phyloP scores from a whole-genome alignment of 2,888 invertebrate species.

The Trichopoda pennipes region DNA sequence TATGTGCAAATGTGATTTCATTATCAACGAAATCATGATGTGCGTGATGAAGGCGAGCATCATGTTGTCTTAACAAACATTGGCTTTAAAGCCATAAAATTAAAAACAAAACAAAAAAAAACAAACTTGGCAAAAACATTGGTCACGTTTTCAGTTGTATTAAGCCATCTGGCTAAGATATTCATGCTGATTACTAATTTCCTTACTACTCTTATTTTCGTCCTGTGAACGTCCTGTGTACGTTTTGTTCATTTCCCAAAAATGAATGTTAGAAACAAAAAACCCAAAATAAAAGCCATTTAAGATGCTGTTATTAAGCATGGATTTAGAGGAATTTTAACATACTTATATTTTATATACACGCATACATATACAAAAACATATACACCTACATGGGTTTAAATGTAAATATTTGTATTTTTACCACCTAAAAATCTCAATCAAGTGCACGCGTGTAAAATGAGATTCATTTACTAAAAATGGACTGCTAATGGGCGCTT shows the following conservation, averaged over 20 bases:
- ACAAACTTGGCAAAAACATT: constrained; percentile 52
- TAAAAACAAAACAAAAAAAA: background rate
- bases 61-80: constrained; percentile 60
- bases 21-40: constrained; percentile 61
- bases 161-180: constrained; percentile 77
- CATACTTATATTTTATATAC: background rate
- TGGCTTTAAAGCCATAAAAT: constrained; percentile 23
- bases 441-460: constrained; percentile 63
- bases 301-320: constrained; percentile 2
- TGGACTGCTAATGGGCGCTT: constrained; percentile 64
- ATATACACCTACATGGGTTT: constrained; percentile 2
- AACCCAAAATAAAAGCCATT: constrained; percentile 7
- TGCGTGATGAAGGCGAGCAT: constrained; percentile 51
- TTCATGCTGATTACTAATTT: constrained; percentile 80
- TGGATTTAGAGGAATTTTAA: constrained; percentile 36
- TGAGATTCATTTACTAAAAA: constrained; percentile 62
- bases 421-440: constrained; percentile 62
- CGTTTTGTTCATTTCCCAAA: constrained; percentile 74
- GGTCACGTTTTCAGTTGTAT: constrained; percentile 80
- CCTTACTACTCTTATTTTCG: constrained; percentile 37
- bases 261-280: constrained; percentile 39
- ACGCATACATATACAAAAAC: background rate
- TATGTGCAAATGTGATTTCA: constrained; percentile 66
- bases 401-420: constrained; percentile 23
- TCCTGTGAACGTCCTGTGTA: too few species aligned